These are phyloP conservation scores for Vipera ursinii DNA, from an alignment of 2,797 vertebrate species.

Conservation along the genomic window DNA sequence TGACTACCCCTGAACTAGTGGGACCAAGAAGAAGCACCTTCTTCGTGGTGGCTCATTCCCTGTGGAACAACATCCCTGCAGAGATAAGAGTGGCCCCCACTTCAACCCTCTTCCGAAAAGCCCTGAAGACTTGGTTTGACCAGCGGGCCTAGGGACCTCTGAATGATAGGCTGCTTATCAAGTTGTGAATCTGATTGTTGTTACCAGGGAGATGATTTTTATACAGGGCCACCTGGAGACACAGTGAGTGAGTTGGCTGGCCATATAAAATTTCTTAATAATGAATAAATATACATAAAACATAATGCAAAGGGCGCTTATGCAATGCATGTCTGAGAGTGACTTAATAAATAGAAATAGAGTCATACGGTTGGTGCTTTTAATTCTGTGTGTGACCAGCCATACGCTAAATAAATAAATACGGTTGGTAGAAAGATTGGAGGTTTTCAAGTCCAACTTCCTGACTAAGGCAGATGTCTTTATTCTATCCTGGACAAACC, in stretches of 20 bases:
- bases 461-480: not conserved
- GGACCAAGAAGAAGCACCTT: not conserved
- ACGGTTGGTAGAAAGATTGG: too few species aligned
- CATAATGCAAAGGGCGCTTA: not conserved
- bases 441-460: not conserved
- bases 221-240: not conserved
- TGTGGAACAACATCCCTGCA: not conserved
- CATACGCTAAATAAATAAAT: too few species aligned
- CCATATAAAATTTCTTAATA: not conserved
- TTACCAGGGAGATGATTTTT: not conserved
- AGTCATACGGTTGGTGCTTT: not conserved
- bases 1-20: not conserved
- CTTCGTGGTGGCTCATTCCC: not conserved
- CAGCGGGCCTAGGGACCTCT: fast-evolving
- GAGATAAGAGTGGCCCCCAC: not conserved
- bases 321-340: not conserved
- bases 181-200: not conserved
- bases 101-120: not conserved
- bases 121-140: not conserved
- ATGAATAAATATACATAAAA: not conserved
- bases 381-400: too few species aligned
- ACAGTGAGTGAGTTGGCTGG: not conserved
- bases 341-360: not conserved
- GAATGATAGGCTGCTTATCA: not conserved
- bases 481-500: not conserved